A percentile compares a stretch with the other conserved stretches of the same genome.
Conservation (phyloP, 2,888 invertebrate species). For the Achlya flavicornis region DNA sequence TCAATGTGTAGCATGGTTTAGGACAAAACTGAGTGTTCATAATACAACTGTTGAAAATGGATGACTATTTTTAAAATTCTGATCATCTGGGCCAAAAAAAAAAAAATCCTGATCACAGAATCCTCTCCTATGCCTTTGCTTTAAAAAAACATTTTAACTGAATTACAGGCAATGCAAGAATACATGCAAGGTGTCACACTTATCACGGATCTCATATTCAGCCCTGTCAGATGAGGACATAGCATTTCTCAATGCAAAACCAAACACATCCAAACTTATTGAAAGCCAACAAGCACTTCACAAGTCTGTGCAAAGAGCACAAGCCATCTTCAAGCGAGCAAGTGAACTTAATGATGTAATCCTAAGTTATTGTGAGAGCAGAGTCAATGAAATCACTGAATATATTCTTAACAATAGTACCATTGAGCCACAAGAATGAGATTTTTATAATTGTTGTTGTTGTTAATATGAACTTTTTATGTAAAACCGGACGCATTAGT, state of each 20-base stretch:
- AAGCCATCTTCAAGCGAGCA: slow-evolving; percentile 51
- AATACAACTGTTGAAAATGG: too few relatives aligned
- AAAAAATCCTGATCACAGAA: too few relatives aligned
- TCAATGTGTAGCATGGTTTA: too few relatives aligned
- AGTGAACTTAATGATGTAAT: slow-evolving; percentile 63
- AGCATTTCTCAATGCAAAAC: slow-evolving; percentile 69
- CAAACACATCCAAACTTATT: slow-evolving; percentile 63
- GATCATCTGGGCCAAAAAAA: too few relatives aligned
- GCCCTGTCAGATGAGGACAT: slow-evolving; percentile 72
- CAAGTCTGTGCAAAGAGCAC: slow-evolving; percentile 56
- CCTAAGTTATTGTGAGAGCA: slow-evolving; percentile 56
- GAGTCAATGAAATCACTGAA: slow-evolving; percentile 60
- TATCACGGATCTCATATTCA: slow-evolving; percentile 64
- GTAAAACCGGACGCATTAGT: too few relatives aligned
- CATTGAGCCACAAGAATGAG: slow-evolving; percentile 45
- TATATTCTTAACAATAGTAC: slow-evolving; percentile 72
- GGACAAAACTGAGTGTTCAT: too few relatives aligned
- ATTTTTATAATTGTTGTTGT: neutral
- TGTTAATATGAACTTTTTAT: too few relatives aligned
- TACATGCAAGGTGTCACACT: slow-evolving; percentile 54
- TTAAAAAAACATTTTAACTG: too few relatives aligned
- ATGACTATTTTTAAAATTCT: too few relatives aligned
- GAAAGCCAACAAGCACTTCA: slow-evolving; percentile 67
- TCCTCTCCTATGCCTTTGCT: too few relatives aligned
- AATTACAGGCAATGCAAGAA: slow-evolving; percentile 69